phyloP scores from a whole-genome alignment of 2,113 vertebrate genomes.

The Galbula dea region DNA sequence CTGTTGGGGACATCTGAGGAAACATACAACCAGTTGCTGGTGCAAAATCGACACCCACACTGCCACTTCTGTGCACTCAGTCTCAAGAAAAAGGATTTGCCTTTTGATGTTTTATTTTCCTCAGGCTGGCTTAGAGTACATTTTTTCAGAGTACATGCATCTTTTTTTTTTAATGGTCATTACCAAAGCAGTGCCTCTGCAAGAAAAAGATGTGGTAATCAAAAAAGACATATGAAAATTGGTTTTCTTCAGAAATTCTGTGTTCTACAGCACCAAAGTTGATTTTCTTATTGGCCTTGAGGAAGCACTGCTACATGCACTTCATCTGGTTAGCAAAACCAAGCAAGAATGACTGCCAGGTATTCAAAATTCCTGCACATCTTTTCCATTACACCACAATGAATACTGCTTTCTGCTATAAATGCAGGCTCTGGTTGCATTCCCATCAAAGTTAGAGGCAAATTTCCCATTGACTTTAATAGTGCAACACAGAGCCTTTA shows the following conservation, averaged over 20 bases:
- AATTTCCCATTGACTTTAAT: conserved; percentile 1
- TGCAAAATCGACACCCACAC: no score
- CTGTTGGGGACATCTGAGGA: no score
- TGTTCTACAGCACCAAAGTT: not conserved
- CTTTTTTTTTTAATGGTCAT: no score
- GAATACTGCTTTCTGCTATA: not conserved
- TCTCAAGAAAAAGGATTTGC: no score
- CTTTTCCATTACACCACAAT: not conserved
- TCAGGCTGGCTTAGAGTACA: no score
- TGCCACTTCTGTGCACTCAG: no score
- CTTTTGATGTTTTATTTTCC: no score
- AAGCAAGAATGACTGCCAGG: not conserved
- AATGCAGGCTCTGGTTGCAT: not conserved
- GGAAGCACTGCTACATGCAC: not conserved
- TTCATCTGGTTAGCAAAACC: not conserved
- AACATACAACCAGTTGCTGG: no score
- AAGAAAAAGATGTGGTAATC: not conserved
- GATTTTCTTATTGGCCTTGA: not conserved
- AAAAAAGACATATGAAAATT: not conserved
- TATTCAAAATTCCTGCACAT: not conserved
- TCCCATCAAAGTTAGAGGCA: not conserved
- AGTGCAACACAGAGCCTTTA: not conserved
- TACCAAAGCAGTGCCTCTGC: not conserved
- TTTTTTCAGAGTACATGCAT: no score
- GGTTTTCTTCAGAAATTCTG: not conserved